Base-by-base conservation (phyloP, 2,113 vertebrate species). In the Indicator maculatus region DNA sequence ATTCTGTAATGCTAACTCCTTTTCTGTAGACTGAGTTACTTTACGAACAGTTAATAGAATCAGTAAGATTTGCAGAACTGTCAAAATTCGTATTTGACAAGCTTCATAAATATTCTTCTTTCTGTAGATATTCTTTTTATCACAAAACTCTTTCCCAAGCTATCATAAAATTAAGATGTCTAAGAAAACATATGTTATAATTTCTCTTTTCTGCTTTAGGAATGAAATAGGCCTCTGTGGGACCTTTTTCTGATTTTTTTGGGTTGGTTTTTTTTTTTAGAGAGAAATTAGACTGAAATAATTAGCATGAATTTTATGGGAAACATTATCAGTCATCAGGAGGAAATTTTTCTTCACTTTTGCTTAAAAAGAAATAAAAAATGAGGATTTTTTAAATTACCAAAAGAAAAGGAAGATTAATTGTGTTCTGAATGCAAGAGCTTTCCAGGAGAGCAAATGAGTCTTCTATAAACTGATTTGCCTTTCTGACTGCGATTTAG, bases 401-500 rank as follows among this genome's bases (percentile, higher is more conserved):
- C 6, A 8, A 92, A 94, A 95, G 88, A 93, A 97, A 96, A 96
- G 75, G 91, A 92, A 98, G 95, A 97, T 97, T 96, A 98, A 94
- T 85, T 85, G 33, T 94, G 72, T 50, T 95, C 70, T 96, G 95
- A 97, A 95, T 97, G 93, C 70, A 77, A 66, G 90, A 95, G 71
- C 85, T 96, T 97, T 98, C 93, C 93, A 93, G 96, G 95, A 97
- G 93, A 96, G 95, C 95, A 97, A 97, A 96, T 97, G 97, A 97
- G 97, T 97, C 97, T 97, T 97, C 96, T 96, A 90, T 97, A 97
- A 97, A 97, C 97, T 97, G 96, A 97, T 98, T 98, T 97, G 97
- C 96, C 96, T 98, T 97, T 96, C 97, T 98, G 96, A 97, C 96
- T 97, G 95, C 76, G 96, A 97, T 98, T 97, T 98, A 95, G 96